phyloP scores from a whole-genome alignment of 2,797 vertebrate species.

The Nannoperca obscura region DNA sequence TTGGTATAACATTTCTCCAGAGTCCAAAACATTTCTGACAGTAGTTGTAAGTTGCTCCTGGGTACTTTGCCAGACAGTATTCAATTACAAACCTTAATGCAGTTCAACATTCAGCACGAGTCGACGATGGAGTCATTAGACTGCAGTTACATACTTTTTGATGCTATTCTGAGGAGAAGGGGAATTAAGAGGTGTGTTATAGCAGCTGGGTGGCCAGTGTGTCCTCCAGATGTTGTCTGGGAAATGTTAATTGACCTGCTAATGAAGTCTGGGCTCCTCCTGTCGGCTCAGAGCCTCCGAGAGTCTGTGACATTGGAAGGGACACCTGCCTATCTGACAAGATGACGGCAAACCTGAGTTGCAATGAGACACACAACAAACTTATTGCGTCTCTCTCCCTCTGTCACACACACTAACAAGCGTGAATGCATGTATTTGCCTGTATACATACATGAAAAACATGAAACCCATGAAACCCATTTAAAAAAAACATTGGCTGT shows the following conservation, averaged over 20 bases:
- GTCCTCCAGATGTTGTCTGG: conserved; percentile 76
- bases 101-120: conserved; percentile 26
- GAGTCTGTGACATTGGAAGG: conserved; percentile 62
- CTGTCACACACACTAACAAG: not conserved
- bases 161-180: conserved; percentile 37
- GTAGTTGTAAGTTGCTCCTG: conserved; percentile 18
- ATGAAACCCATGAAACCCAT: too few species aligned
- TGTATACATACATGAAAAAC: not conserved
- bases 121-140: conserved; percentile 24
- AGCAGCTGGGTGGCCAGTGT: conserved; percentile 51
- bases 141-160: conserved; percentile 31
- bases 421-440: not conserved
- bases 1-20: not conserved
- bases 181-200: conserved; percentile 42
- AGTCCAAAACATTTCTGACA: conserved; percentile 18
- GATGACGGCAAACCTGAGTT: conserved; percentile 34
- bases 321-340: conserved; percentile 63
- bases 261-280: conserved; percentile 65
- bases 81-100: conserved; percentile 35
- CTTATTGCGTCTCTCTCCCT: not conserved
- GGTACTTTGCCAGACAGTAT: conserved; percentile 13
- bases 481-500: not conserved
- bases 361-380: conserved; percentile 1
- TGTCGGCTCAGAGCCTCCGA: conserved; percentile 44
- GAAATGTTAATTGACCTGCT: conserved; percentile 70